phyloP scores from a whole-genome alignment of 64 coral and sea anemone species.

The Anthopleura sola region DNA sequence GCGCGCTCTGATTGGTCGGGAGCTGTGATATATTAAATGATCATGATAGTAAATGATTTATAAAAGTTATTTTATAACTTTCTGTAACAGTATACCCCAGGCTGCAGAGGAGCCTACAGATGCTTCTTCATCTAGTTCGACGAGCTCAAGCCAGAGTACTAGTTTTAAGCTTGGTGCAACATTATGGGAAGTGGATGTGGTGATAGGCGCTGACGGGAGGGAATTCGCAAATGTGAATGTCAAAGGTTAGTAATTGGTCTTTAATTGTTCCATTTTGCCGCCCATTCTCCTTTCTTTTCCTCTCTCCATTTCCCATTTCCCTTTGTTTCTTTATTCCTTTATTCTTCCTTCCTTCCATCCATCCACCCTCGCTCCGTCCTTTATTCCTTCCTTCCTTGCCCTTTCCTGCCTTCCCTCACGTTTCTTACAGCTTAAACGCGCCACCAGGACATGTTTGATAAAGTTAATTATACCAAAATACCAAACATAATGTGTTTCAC shows the following conservation, averaged over 20 bases:
- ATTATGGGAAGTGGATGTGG: conserved; percentile 48
- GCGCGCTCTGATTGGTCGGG: not conserved
- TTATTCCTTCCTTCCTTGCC: no score
- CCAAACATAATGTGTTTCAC: not conserved
- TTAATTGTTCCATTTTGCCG: not conserved
- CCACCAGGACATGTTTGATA: no score
- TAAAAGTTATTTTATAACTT: no score
- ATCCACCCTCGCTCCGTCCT: not conserved
- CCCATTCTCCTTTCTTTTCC: not conserved
- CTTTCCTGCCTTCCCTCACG: no score
- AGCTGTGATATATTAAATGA: not conserved
- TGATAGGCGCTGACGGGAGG: not conserved
- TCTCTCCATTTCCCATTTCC: not conserved
- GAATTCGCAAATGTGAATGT: conserved; percentile 30
- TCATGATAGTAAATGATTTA: no score
- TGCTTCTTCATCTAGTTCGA: not conserved
- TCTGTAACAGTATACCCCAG: not conserved
- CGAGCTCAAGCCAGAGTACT: not conserved
- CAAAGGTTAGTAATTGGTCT: conserved; percentile 16
- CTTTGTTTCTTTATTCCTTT: not conserved
- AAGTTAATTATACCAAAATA: no score
- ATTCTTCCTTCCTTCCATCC: not conserved
- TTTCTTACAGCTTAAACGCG: no score
- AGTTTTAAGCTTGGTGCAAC: conserved; percentile 37
- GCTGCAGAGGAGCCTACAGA: not conserved